These are phyloP conservation scores for Marisa cornuarietis DNA, from an alignment of 1,140 invertebrate genomes.

Conservation along the genomic window DNA sequence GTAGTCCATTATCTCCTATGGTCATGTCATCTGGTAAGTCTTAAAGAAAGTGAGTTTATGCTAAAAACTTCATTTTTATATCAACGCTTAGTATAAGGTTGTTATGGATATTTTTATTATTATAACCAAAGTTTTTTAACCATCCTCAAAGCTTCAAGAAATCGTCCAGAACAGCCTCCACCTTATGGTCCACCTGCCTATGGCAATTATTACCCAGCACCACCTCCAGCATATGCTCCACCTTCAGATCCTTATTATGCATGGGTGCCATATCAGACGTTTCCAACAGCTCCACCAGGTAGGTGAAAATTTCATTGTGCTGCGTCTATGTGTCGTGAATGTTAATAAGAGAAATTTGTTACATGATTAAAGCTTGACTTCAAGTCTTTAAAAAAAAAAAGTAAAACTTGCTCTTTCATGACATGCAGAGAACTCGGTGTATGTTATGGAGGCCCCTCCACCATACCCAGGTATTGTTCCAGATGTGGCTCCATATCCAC, in stretches of 20 bases:
- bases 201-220: conserved; percentile 86
- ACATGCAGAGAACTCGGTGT: conserved; percentile 82
- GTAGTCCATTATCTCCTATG: neutral
- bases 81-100: neutral
- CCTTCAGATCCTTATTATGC: conserved; percentile 84
- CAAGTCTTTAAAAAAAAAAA: conserved; percentile 1
- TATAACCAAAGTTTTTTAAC: conserved; percentile 1
- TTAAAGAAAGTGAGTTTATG: neutral
- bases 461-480: conserved; percentile 88
- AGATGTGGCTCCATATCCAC: conserved; percentile 38
- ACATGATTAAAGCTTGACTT: no score
- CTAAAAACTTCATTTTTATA: neutral
- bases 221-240: conserved; percentile 88
- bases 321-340: neutral
- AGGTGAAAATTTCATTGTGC: conserved; percentile 36
- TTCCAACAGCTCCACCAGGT: conserved; percentile 77
- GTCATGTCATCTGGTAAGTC: neutral
- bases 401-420: neutral
- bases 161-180: conserved; percentile 88
- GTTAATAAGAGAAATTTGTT: no score
- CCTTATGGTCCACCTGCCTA: conserved; percentile 86
- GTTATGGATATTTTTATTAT: neutral
- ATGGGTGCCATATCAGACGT: conserved; percentile 86
- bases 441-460: conserved; percentile 90
- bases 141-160: conserved; percentile 66